These are phyloP conservation scores for Tetragonula carbonaria DNA, from an alignment of 2,888 invertebrate genomes.

Conservation along the genomic window DNA sequence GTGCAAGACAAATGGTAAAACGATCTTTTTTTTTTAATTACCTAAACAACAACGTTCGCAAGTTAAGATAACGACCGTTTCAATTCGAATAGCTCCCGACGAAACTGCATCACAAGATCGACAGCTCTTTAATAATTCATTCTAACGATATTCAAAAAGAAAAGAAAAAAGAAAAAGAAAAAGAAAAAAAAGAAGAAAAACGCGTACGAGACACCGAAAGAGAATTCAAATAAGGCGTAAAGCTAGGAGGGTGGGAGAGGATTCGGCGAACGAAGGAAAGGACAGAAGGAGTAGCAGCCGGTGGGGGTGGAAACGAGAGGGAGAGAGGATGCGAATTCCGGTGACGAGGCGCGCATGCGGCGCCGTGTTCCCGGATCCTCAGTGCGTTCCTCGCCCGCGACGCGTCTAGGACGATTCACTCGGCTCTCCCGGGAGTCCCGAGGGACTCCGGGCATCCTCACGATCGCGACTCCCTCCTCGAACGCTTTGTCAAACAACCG, in stretches of 20 bases:
- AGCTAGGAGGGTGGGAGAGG: not conserved
- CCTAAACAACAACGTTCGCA: too few relatives aligned
- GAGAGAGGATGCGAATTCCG: conserved; percentile 41
- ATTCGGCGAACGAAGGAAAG: not conserved
- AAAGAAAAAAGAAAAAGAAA: too few relatives aligned
- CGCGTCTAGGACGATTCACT: conserved; percentile 72
- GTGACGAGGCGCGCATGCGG: conserved; percentile 74
- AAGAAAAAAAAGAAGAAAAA: too few relatives aligned
- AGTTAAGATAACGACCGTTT: too few relatives aligned
- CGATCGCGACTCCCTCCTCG: conserved; percentile 47
- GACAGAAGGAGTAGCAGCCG: not conserved
- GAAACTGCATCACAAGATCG: too few relatives aligned
- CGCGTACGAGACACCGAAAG: too few relatives aligned
- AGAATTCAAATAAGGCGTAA: not conserved
- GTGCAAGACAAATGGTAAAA: too few relatives aligned
- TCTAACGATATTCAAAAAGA: too few relatives aligned
- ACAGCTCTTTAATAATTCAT: too few relatives aligned
- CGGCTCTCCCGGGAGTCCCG: conserved; percentile 54
- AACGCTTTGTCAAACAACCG: conserved; percentile 6
- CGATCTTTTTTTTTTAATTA: too few relatives aligned
- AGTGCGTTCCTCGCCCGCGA: conserved; percentile 79
- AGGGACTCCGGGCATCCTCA: conserved; percentile 49
- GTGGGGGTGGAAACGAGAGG: not conserved
- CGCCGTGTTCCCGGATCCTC: conserved; percentile 78
- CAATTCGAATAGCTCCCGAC: too few relatives aligned